Conservation (phyloP, 2,888 invertebrate genomes). For the Atherix ibis region DNA sequence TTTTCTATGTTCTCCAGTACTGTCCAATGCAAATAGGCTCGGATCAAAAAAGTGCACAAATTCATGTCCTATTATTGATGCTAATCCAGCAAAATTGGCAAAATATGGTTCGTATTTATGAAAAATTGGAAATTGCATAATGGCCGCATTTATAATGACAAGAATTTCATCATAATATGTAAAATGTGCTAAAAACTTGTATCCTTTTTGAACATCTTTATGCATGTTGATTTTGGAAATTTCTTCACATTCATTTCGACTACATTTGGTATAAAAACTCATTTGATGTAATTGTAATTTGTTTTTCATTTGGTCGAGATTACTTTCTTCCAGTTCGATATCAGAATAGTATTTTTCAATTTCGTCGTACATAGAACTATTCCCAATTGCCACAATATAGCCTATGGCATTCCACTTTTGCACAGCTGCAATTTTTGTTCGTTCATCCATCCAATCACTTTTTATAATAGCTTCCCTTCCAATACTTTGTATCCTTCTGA, state of each 20-base stretch:
- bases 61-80: conserved; percentile 5
- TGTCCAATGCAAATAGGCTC: conserved; percentile 1
- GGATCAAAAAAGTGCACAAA: conserved; percentile 4
- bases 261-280: too few species aligned
- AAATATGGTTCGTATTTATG: conserved; percentile 1
- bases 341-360: too few species aligned
- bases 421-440: conserved; percentile 4
- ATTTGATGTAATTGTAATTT: too few species aligned
- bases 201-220: too few species aligned
- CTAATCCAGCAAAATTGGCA: conserved; percentile 2
- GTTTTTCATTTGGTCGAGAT: too few species aligned
- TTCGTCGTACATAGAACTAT: too few species aligned
- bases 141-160: conserved; percentile 1
- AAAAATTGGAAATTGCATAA: conserved; percentile 4
- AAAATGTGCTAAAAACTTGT: neutral
- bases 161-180: neutral
- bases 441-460: conserved; percentile 7
- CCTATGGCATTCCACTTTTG: conserved; percentile 4
- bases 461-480: neutral
- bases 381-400: conserved; percentile 5
- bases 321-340: too few species aligned
- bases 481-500: conserved; percentile 1
- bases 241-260: too few species aligned
- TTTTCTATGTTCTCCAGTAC: neutral
- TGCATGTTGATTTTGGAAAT: too few species aligned